Evolutionary conservation across 2,113 vertebrate species (phyloP), one percentile per base, ranked within the genome.

Genomic region (Festucalex cinctus): DNA sequence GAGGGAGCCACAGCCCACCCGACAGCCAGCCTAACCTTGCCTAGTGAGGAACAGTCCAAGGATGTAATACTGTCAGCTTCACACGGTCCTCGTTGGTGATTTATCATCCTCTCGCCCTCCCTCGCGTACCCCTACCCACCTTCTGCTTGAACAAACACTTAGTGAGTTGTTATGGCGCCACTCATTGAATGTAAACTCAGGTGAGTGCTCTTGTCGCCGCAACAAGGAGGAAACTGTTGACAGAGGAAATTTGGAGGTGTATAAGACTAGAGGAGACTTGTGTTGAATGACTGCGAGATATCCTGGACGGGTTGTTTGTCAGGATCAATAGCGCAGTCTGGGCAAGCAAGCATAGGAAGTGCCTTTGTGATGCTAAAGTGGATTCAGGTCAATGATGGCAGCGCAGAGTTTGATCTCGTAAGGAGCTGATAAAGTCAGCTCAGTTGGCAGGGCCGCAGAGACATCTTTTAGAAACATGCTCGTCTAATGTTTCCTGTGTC

Each of bases 21-120:
- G 41, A 77, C 83, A 86, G 79, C 83, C 86, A 74, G 74, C 73
- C 83, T 90, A 86, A 89, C 87, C 84, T 88, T 84, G 79, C 85
- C 79, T 76, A 76, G 74, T 73, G 81, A 81, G 78, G 86, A 81
- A 86, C 79, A 86, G 83, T 86, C 88, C 86, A 87, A 85, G 85
- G 88, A 88, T 89, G 85, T 90, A 88, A 90, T 85, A 73, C 85
- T 88, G 87, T 90, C 86, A 88, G 81, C 69, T 70, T 78, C 74
- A 85, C 84, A 85, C 70, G 83, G 81, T 78, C 82, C 79, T 77
- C 79, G 10, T 71, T 65, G 76, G 86, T 91, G 88, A 92, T 89
- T 89, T 89, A 91, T 91, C 84, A 86, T 87, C 66, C 68, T 70
- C 69, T 67, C 69, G 76, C 67, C 44, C 35, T 62, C 56, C 48